phyloP scores from a whole-genome alignment of 2,113 vertebrate genomes.

The Psilopogon haemacephalus region DNA sequence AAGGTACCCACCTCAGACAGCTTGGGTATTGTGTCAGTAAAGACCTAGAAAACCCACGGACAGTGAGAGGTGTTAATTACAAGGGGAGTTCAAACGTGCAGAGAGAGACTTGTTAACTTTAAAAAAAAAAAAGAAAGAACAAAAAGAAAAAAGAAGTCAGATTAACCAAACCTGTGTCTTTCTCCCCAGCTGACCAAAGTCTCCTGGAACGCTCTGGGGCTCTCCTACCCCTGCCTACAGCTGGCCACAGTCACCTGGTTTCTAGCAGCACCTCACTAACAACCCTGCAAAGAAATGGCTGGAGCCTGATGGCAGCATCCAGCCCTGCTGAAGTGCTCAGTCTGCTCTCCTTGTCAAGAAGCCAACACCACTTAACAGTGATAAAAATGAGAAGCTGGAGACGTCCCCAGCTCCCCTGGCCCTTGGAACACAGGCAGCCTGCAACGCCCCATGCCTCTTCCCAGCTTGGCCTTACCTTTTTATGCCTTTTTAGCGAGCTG shows the following conservation, averaged over 20 bases:
- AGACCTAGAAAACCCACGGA: conserved; percentile 59
- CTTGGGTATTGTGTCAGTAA: conserved; percentile 33
- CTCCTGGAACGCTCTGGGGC: background rate
- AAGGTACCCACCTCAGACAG: conserved; percentile 12
- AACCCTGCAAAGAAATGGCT: background rate
- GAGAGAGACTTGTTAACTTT: conserved; percentile 61
- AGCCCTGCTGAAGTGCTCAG: background rate
- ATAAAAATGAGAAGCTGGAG: background rate
- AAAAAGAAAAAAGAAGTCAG: background rate
- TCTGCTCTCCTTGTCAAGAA: background rate
- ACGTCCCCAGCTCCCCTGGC: background rate
- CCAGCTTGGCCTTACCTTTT: background rate
- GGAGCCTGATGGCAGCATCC: background rate
- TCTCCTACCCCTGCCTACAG: background rate
- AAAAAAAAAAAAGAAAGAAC: background rate
- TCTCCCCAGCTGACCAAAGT: background rate
- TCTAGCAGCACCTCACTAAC: too few relatives aligned
- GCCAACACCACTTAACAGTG: background rate
- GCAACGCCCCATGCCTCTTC: background rate
- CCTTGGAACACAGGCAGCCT: rapidly evolving
- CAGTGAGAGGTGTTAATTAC: conserved; percentile 59
- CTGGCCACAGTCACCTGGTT: background rate
- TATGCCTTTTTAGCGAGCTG: background rate
- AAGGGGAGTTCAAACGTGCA: conserved; percentile 34
- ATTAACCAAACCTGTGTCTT: background rate